Base-by-base conservation (phyloP, 2,888 invertebrate species). In the Callyntrura sp. region DNA sequence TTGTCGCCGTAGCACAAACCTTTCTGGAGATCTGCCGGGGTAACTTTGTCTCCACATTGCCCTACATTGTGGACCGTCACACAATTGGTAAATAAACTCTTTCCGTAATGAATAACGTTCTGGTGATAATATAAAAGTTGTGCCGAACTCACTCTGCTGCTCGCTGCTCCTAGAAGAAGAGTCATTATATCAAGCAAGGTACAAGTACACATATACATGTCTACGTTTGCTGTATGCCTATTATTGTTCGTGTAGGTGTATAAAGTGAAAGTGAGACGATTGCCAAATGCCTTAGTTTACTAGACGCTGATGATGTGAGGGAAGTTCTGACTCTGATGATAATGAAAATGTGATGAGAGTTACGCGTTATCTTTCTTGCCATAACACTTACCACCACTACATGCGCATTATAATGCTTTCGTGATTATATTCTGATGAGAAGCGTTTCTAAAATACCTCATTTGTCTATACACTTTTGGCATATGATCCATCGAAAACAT, bases 341-440 rank as follows among this genome's bases (percentile, higher is more conserved):
- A 76, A 76, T 85, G 85, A 60, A 11, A 11, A 73, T 76, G 85
- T 51, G 83, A 62, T 45, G 76, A 73, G 76, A 76, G 76, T 60
- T 85, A 45, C 62, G 85, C 76, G 60, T 76, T 85, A 85, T 62
- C 76, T 76, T 85, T 85, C 85, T 60, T 76, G 76, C 62, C 85
- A 85, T 85, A 76, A 85, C 76, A 25, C 45, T 48, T 20, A 23
- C 73, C 8, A 73, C 48, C 11, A 35, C 35, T 2, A 35, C 35
- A 35, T 35, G 35, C 45, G 60, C 85, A 70, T 73, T 55, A 84
- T 35, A 35, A 35, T 70, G 51, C 17, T 12, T 28, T 35, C 35
- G 57, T 25, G 48, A 48, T 70, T 28, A 25, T 73, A 73, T 73
- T 73, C 48, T 73, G 45, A 73, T 48, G 73, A 48, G 48, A 9